Conservation (phyloP, 23 tunicate species). For the Halocynthia roretzi region DNA sequence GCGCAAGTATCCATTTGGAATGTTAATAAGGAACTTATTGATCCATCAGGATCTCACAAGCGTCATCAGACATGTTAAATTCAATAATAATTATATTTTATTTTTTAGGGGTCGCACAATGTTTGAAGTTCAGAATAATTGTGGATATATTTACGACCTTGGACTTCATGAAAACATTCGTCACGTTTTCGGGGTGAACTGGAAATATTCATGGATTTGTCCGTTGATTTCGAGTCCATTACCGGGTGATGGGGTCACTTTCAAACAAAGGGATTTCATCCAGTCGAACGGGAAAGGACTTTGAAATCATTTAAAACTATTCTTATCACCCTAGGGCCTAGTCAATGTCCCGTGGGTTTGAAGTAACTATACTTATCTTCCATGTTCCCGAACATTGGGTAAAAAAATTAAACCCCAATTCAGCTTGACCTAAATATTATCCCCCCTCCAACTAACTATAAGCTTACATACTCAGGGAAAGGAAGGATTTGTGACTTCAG, state of each 20-base stretch:
- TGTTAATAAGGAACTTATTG: background rate
- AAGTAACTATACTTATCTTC: too few relatives aligned
- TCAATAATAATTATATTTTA: background rate
- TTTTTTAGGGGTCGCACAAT: constrained; percentile 62
- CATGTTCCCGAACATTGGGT: too few relatives aligned
- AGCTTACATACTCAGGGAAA: too few relatives aligned
- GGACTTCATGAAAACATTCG: constrained; percentile 45
- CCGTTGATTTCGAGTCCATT: constrained; percentile 80
- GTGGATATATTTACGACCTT: constrained; percentile 38
- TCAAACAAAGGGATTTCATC: constrained; percentile 32
- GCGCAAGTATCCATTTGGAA: background rate
- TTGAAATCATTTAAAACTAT: background rate
- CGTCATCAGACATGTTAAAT: background rate
- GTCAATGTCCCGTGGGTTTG: too few relatives aligned
- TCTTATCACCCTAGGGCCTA: too few relatives aligned
- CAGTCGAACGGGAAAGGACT: constrained; percentile 35
- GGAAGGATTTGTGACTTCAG: too few relatives aligned
- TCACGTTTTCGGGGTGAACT: constrained; percentile 80
- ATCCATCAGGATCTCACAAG: background rate
- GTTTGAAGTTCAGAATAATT: constrained; percentile 43
- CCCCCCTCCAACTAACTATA: too few relatives aligned
- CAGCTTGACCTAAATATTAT: too few relatives aligned
- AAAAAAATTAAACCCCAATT: too few relatives aligned
- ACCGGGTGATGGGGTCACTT: constrained; percentile 68
- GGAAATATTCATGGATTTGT: constrained; percentile 81